Evolutionary conservation across 2,113 vertebrate species (phyloP).

Genomic region (cat (Felis catus)): DNA sequence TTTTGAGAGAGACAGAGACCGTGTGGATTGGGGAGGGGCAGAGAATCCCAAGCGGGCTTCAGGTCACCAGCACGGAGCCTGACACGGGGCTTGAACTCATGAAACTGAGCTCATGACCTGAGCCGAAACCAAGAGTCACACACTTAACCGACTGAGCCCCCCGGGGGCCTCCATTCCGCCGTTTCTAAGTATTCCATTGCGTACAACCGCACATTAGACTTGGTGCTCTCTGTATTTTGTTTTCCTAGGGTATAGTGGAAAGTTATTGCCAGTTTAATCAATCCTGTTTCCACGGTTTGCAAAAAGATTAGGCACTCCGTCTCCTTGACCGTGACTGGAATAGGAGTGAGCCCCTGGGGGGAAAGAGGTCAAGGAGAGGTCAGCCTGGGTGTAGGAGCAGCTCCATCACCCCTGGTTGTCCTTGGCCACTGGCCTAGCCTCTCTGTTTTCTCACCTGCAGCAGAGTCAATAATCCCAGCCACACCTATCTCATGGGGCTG

Average conservation of each 20-base stretch:
- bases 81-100: no score
- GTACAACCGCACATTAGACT: background rate
- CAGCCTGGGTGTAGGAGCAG: background rate
- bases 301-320: background rate
- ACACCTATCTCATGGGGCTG: background rate
- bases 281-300: background rate
- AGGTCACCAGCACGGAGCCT: no score
- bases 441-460: background rate
- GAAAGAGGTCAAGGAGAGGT: background rate
- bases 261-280: background rate
- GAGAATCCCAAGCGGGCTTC: no score
- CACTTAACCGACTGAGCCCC: no score
- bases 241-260: background rate
- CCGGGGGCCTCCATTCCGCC: no score
- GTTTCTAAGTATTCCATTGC: background rate
- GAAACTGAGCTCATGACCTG: no score
- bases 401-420: background rate
- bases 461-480: background rate
- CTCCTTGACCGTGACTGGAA: background rate
- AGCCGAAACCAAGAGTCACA: no score
- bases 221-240: no score
- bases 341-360: fast-evolving
- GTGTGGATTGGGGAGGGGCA: no score
- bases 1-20: no score
- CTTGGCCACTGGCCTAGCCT: background rate